phyloP scores from a whole-genome alignment of 2,888 invertebrate genomes.

The Machimus rusticus region DNA sequence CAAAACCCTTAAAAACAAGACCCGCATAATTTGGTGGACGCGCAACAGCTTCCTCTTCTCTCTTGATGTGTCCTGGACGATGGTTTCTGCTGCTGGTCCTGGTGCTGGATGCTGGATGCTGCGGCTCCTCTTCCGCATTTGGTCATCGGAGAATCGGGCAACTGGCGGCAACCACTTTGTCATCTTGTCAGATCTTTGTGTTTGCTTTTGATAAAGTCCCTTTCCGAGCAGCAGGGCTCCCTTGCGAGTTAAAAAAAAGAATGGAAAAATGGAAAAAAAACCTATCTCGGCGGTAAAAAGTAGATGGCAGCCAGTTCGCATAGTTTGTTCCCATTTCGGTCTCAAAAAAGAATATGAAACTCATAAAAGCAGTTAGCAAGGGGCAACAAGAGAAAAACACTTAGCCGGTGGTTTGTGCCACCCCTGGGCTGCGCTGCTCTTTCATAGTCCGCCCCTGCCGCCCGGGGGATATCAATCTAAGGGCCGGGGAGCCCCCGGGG shows the following conservation, averaged over 20 bases:
- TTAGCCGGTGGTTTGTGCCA: background rate
- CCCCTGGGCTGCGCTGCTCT: background rate
- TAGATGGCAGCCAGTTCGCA: background rate
- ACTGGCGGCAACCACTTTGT: constrained; percentile 12
- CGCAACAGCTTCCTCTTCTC: constrained; percentile 1
- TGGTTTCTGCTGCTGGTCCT: background rate
- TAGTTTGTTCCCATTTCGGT: background rate
- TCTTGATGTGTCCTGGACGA: background rate
- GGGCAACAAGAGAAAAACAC: constrained; percentile 7
- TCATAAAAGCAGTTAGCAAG: constrained; percentile 11
- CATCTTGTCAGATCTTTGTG: constrained; percentile 7
- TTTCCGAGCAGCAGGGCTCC: background rate
- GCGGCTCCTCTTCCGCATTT: constrained; percentile 5
- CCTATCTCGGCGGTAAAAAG: background rate
- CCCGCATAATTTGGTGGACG: background rate
- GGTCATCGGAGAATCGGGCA: background rate
- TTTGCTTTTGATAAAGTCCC: background rate
- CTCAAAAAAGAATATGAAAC: background rate
- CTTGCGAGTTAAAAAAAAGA: background rate
- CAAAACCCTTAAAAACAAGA: constrained; percentile 1
- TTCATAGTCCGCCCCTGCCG: background rate
- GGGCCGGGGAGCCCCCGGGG: background rate
- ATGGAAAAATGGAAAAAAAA: background rate
- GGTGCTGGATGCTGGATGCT: background rate
- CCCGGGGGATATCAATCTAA: background rate